phyloP scores from a whole-genome alignment of 1,140 invertebrate species.

The Chrysomallon squamiferum region DNA sequence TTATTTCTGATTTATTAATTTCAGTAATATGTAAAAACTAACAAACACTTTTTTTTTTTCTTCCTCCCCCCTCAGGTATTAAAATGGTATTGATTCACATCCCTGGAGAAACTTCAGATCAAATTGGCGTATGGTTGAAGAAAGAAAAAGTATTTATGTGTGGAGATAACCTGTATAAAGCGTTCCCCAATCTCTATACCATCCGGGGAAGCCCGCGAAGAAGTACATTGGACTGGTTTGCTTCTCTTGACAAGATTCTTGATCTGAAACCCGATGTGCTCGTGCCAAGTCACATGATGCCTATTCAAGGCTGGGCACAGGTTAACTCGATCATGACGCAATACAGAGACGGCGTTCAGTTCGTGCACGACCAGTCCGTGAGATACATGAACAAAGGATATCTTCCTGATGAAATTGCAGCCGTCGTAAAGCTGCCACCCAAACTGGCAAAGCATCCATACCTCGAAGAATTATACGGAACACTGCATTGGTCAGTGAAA shows the following conservation, averaged over 20 bases:
- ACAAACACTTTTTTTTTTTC: too few species aligned
- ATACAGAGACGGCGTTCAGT: conserved; percentile 52
- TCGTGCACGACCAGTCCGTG: conserved; percentile 48
- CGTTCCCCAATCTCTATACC: conserved; percentile 55
- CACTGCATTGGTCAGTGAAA: conserved; percentile 48
- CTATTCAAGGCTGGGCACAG: conserved; percentile 29
- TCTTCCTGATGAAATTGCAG: conserved; percentile 39
- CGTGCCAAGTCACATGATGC: conserved; percentile 49
- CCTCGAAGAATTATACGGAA: conserved; percentile 48
- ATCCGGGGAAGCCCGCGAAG: conserved; percentile 47
- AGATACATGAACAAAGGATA: conserved; percentile 37
- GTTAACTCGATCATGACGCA: conserved; percentile 30
- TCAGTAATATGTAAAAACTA: too few species aligned
- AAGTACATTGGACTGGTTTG: conserved; percentile 38
- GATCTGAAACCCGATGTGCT: conserved; percentile 36
- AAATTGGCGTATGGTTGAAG: conserved; percentile 51
- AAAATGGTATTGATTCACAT: conserved; percentile 45
- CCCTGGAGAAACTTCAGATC: conserved; percentile 52
- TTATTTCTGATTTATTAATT: too few species aligned
- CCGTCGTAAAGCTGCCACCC: conserved; percentile 32
- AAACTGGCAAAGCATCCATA: conserved; percentile 30
- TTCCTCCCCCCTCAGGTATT: conserved; percentile 29
- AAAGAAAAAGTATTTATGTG: conserved; percentile 34
- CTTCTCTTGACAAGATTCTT: conserved; percentile 45
- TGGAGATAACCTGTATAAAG: conserved; percentile 49